These are phyloP conservation scores for Leucoraja ocellata DNA, from an alignment of 2,797 vertebrate genomes.

Conservation along the genomic window DNA sequence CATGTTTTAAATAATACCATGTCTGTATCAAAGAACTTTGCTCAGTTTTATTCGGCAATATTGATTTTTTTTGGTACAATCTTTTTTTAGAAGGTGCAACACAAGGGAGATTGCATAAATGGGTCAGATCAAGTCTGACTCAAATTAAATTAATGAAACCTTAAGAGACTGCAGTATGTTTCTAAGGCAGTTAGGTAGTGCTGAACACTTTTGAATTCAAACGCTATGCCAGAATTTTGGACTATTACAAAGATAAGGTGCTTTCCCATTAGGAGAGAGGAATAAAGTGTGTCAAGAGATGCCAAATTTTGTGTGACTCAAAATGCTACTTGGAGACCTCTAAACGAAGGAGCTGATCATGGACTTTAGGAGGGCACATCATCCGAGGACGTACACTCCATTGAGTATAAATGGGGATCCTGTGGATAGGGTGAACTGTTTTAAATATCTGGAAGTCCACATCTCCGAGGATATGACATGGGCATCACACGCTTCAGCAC, in stretches of 20 bases:
- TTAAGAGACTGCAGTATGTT: not conserved
- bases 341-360: too few species aligned
- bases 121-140: conserved; percentile 16
- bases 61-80: not conserved
- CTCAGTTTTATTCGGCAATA: not conserved
- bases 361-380: too few species aligned
- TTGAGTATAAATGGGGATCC: too few species aligned
- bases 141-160: conserved; percentile 15
- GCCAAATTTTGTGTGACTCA: not conserved
- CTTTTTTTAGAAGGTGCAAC: not conserved
- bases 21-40: not conserved
- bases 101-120: not conserved
- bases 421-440: too few species aligned
- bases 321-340: not conserved
- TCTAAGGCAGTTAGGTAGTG: not conserved
- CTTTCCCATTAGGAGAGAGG: not conserved
- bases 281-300: conserved; percentile 6
- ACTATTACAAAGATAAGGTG: not conserved
- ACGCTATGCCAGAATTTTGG: conserved; percentile 1
- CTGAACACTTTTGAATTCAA: not conserved
- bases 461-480: too few species aligned
- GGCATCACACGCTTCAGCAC: too few species aligned
- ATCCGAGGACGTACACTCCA: too few species aligned
- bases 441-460: too few species aligned
- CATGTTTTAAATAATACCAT: not conserved